Percentiles rank a stretch among this genome's conserved stretches.
Evolutionary conservation across 2,113 vertebrate genomes (phyloP).

Genomic region (Coregonus clupeaformis): DNA sequence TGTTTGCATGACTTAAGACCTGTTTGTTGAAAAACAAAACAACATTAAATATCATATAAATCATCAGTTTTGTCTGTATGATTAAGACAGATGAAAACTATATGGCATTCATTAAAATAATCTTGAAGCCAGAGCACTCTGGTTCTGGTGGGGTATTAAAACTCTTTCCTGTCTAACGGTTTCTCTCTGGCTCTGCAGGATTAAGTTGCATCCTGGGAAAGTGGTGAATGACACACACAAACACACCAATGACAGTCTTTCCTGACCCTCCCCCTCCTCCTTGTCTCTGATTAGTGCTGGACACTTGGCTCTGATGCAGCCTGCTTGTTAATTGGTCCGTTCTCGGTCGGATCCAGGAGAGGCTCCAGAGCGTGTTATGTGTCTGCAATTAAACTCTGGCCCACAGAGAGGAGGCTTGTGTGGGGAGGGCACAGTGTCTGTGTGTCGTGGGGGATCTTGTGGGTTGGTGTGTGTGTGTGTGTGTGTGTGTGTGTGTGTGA

Average conservation of each 20-base stretch:
- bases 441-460: too few species aligned
- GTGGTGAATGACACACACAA: background rate
- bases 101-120: background rate
- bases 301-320: background rate
- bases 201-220: conserved; percentile 10
- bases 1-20: too few species aligned
- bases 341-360: background rate
- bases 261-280: background rate
- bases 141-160: background rate
- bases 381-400: background rate
- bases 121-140: background rate
- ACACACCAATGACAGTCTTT: too few species aligned
- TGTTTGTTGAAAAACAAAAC: too few species aligned
- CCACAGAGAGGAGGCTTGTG: background rate
- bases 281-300: background rate
- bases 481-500: background rate
- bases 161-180: background rate
- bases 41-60: too few species aligned
- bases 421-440: background rate
- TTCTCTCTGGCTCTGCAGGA: conserved; percentile 1
- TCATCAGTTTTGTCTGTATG: background rate
- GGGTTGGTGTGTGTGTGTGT: too few species aligned
- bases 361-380: conserved; percentile 1
- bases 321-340: conserved; percentile 7
- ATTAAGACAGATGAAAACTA: background rate